phyloP scores from a whole-genome alignment of 2,113 vertebrate genomes.

The Cheirogaleus medius region DNA sequence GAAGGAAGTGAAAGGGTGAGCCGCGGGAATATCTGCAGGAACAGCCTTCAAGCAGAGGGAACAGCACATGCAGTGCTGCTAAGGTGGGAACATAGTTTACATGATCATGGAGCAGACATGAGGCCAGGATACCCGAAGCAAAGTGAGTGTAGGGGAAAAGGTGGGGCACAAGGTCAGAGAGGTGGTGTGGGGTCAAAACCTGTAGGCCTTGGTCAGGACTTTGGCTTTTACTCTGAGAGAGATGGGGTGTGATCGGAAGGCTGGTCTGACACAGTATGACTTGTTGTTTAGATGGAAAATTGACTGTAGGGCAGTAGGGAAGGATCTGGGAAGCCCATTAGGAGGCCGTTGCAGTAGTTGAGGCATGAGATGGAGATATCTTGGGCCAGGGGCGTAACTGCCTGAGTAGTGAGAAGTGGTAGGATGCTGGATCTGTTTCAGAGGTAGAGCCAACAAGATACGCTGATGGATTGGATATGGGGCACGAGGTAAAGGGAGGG shows the following conservation, averaged over 20 bases:
- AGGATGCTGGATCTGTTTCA: background rate
- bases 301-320: background rate
- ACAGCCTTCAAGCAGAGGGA: background rate
- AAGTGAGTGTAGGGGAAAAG: background rate
- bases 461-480: background rate
- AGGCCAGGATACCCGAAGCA: background rate
- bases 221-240: background rate
- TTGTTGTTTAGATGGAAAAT: background rate
- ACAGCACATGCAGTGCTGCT: accelerated
- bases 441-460: background rate
- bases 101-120: background rate
- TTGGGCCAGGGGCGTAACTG: background rate
- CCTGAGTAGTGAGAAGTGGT: background rate
- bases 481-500: background rate
- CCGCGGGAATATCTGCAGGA: background rate
- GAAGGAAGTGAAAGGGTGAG: background rate
- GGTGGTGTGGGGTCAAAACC: too few species aligned
- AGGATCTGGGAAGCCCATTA: background rate
- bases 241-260: background rate
- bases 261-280: background rate
- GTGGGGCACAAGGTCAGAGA: background rate
- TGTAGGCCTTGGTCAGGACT: background rate
- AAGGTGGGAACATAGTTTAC: background rate
- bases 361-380: background rate
- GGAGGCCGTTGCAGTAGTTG: background rate